Evolutionary conservation across 2,797 vertebrate genomes (phyloP).

Genomic region (Momotus momota): DNA sequence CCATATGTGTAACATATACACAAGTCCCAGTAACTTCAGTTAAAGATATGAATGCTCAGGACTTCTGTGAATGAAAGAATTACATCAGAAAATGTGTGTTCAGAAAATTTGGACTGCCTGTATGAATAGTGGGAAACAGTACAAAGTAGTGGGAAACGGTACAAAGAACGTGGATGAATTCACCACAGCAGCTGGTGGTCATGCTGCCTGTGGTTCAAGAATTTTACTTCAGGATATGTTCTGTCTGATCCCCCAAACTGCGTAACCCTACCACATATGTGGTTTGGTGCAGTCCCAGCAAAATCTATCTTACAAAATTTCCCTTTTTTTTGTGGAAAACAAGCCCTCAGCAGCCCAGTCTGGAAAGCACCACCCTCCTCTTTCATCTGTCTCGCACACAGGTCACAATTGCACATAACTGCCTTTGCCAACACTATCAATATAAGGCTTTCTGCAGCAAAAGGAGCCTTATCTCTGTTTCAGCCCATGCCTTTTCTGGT

Average conservation of each 20-base stretch:
- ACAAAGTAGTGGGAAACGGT: neutral
- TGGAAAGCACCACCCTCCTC: neutral
- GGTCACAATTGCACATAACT: neutral
- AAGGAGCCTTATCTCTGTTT: neutral
- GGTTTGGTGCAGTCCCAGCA: neutral
- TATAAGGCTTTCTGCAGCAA: neutral
- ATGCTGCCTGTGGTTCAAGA: neutral
- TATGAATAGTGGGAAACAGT: neutral
- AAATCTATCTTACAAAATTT: neutral
- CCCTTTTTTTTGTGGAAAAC: neutral
- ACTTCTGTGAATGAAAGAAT: neutral
- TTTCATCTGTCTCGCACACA: neutral
- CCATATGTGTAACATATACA: neutral
- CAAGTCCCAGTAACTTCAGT: neutral
- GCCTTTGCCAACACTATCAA: neutral
- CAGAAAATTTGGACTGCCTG: neutral
- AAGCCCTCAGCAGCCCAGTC: neutral
- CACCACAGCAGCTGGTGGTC: neutral
- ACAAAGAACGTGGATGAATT: neutral
- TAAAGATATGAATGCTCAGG: neutral
- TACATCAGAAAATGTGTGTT: neutral
- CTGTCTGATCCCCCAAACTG: neutral
- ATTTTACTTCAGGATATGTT: neutral
- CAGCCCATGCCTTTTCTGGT: neutral
- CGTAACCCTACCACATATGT: neutral